Conservation (phyloP, 2,888 invertebrate genomes). For the Tineola bisselliella region DNA sequence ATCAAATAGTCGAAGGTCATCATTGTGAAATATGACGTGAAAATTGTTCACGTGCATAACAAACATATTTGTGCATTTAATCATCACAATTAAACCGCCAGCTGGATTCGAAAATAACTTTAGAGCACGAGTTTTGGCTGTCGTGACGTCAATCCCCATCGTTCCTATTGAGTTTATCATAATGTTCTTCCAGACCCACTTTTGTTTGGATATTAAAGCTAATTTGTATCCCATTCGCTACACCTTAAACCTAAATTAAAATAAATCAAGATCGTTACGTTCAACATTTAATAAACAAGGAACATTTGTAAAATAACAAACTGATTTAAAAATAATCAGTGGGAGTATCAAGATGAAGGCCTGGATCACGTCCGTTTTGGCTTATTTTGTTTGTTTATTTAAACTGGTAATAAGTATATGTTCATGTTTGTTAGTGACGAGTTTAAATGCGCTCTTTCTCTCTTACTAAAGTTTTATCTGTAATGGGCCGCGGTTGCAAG, state of each 20-base stretch:
- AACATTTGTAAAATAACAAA: constrained; percentile 1
- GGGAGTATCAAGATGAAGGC: not conserved
- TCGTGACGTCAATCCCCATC: not conserved
- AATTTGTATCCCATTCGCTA: constrained; percentile 1
- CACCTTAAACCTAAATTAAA: not conserved
- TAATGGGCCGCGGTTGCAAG: not conserved
- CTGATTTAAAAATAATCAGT: constrained; percentile 4
- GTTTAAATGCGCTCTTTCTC: not conserved
- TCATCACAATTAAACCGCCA: constrained; percentile 32
- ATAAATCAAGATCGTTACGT: constrained; percentile 14
- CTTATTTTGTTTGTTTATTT: not conserved
- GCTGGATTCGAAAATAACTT: constrained; percentile 42
- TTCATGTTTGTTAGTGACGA: not conserved
- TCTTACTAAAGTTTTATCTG: not conserved
- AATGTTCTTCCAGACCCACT: constrained; percentile 5
- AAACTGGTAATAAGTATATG: not conserved
- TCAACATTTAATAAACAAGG: not conserved
- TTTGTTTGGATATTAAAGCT: not conserved
- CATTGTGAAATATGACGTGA: not conserved
- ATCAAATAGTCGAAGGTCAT: not conserved
- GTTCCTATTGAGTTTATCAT: constrained; percentile 3
- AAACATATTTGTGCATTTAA: constrained; percentile 42
- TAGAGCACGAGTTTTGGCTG: constrained; percentile 25
- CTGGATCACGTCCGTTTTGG: constrained; percentile 9
- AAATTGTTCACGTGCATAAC: constrained; percentile 23